These are phyloP conservation scores for Leptopterna dolabrata DNA, from an alignment of 2,888 invertebrate species.

Conservation along the genomic window DNA sequence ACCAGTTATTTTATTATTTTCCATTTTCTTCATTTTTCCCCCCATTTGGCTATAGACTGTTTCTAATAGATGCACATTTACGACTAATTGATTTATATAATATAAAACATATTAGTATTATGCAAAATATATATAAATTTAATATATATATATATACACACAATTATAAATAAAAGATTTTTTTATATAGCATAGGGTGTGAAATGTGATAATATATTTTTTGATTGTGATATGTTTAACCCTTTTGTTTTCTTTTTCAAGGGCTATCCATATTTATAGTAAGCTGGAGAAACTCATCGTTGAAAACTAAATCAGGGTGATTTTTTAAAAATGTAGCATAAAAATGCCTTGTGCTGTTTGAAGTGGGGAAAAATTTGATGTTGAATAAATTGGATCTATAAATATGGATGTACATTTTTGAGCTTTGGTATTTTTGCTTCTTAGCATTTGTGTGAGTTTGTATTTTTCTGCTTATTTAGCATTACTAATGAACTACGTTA, in stretches of 20 bases:
- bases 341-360: background rate
- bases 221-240: conserved; percentile 34
- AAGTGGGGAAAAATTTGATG: background rate
- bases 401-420: background rate
- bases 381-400: background rate
- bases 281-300: background rate
- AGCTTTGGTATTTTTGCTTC: conserved; percentile 1
- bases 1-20: background rate
- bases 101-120: background rate
- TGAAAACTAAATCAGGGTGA: background rate
- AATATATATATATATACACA: background rate
- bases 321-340: background rate
- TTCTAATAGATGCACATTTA: background rate
- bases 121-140: background rate
- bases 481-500: background rate
- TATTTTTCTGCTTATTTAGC: background rate
- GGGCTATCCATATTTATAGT: background rate
- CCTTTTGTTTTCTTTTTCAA: background rate
- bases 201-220: conserved; percentile 48
- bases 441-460: background rate
- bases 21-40: background rate
- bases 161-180: background rate
- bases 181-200: conserved; percentile 36
- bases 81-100: background rate
- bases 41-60: background rate